Base-by-base conservation (phyloP, 2,797 vertebrate species). In the Mastacembelus armatus region DNA sequence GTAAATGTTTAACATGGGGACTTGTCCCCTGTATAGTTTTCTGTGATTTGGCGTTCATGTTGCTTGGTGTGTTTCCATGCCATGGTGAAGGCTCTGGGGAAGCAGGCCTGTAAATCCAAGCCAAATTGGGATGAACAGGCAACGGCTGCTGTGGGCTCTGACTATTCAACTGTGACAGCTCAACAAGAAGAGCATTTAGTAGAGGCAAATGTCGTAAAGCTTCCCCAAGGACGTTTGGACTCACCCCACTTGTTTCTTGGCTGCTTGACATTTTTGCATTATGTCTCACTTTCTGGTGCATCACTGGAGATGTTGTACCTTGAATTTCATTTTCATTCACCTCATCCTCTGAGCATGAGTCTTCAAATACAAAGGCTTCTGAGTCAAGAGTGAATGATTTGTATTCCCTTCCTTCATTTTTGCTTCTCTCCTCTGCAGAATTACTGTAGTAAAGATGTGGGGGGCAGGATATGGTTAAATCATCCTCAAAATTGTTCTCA, bases 101-200 rank as follows among this genome's bases (percentile, higher is more conserved):
- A 3, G 33, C 57, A 1, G 85, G 58, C 58, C 78, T 88, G 80
- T 91, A 92, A 38, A 94, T 77, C 91, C 91, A 90, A 14, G 93
- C 87, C 10, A 92, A 81, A 45, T 91, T 84, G 0, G 95, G 93
- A 12, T 94, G 92, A 54, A 90, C 26, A 10, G 80, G 73, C 47
- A 87, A 19, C 3, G 92, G 80, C 6, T 84, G 58, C 0, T 81
- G 66, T 29, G 48, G 40, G n/a, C 47, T 86, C 18, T 82, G 15
- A 11, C 79, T 71, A 27, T 81, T 90, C 22, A 98, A 81, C 85
- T 96, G 81, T 0, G 95, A 95, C 61, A 99, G 80, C 74, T 99
- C 97, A 0, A 93, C 78, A 19, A 97, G 80, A 77, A 99, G 91
- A 30, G 96, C 94, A 8, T 94, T 97, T 40, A 99, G 86, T 0